A percentile compares a stretch with the other conserved stretches of the same genome.
phyloP scores from a whole-genome alignment of 2,113 vertebrate genomes.

The Halichoerus grypus region DNA sequence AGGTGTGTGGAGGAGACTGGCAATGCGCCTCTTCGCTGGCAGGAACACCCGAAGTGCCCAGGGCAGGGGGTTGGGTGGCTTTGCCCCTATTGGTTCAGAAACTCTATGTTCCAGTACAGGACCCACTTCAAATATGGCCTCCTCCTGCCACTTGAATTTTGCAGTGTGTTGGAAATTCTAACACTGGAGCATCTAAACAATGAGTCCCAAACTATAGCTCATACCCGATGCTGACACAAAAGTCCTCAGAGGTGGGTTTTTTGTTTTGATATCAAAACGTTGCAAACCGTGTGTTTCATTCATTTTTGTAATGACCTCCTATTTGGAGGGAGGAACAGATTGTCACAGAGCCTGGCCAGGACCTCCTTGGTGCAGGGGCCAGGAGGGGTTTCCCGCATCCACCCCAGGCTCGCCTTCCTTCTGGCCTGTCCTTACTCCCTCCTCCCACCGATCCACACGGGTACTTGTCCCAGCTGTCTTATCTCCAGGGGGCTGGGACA shows the following conservation, averaged over 20 bases:
- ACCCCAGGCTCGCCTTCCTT: neutral
- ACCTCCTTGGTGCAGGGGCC: no score
- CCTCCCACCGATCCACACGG: neutral
- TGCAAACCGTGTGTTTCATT: neutral
- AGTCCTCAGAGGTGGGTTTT: neutral
- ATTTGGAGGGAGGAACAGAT: neutral
- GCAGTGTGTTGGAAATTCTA: neutral
- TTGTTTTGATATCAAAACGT: slow-evolving; percentile 1
- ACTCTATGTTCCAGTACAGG: neutral
- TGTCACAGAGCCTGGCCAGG: neutral
- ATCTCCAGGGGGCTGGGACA: neutral
- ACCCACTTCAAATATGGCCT: neutral
- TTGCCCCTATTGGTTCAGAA: neutral
- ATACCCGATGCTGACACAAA: neutral
- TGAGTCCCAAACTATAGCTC: neutral
- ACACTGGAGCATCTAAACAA: neutral
- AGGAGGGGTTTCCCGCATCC: neutral
- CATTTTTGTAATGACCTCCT: neutral
- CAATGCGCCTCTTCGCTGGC: neutral
- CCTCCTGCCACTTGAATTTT: neutral
- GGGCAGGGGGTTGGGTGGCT: neutral
- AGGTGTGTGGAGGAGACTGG: neutral
- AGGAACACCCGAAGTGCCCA: neutral
- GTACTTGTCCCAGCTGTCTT: neutral
- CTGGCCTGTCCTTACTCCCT: neutral